A percentile compares a stretch with the other conserved stretches of the same genome.
Evolutionary conservation across 2,113 vertebrate genomes (phyloP).

Genomic region (Pachyramphus minor): DNA sequence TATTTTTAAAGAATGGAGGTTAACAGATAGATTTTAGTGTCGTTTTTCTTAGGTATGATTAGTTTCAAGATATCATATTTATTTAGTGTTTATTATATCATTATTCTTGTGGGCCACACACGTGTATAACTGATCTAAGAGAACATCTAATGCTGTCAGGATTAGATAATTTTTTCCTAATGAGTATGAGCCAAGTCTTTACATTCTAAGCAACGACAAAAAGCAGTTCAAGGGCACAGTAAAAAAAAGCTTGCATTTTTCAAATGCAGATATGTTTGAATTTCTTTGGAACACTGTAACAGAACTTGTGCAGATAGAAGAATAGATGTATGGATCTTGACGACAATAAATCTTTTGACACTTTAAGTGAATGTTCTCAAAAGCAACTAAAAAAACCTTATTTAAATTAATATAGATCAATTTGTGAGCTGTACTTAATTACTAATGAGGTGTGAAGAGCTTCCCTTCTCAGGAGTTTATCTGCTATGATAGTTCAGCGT

Average conservation of each 20-base stretch:
- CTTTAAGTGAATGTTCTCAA: neutral
- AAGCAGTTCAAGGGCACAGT: neutral
- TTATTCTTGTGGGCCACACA: neutral
- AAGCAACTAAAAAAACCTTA: neutral
- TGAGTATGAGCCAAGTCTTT: neutral
- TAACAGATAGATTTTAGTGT: neutral
- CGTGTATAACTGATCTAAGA: neutral
- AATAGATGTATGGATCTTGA: neutral
- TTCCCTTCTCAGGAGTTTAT: neutral
- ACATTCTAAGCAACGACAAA: neutral
- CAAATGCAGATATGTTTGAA: neutral
- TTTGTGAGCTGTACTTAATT: neutral
- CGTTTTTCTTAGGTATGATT: neutral
- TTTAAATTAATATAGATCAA: neutral
- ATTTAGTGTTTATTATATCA: neutral
- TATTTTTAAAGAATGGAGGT: neutral
- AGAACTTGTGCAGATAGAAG: neutral
- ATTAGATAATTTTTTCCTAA: neutral
- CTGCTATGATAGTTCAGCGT: neutral
- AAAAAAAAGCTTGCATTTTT: neutral
- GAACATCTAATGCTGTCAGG: neutral
- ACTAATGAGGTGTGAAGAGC: neutral
- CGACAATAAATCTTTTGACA: neutral
- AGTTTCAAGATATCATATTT: neutral
- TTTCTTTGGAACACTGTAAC: neutral